Conservation (phyloP, 2,888 invertebrate genomes). For the Agonopterix alstromeriana region DNA sequence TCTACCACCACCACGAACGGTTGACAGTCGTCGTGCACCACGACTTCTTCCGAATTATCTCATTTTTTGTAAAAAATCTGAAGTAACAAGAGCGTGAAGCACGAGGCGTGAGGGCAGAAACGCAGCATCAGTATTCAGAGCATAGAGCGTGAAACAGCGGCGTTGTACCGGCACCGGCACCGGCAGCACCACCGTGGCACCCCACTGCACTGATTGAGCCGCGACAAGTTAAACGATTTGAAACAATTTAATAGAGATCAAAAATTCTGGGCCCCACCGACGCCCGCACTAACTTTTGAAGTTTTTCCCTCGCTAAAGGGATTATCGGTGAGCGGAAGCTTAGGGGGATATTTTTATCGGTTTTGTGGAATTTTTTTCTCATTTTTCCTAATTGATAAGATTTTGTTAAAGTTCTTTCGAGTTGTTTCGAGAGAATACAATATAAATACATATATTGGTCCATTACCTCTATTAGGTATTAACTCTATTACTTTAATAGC, state of each 20-base stretch:
- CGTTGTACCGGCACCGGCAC: constrained; percentile 2
- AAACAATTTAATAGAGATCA: constrained; percentile 78
- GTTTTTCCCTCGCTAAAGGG: constrained; percentile 75
- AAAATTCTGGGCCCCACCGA: constrained; percentile 66
- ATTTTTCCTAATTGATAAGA: constrained; percentile 35
- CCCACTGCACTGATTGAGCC: constrained; percentile 68
- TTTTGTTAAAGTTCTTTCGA: constrained; percentile 5
- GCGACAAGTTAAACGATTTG: constrained; percentile 78
- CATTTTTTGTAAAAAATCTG: too few species aligned
- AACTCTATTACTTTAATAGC: too few species aligned
- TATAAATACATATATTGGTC: too few species aligned
- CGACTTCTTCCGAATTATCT: too few species aligned
- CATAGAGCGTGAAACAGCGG: constrained; percentile 48
- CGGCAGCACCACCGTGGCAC: constrained; percentile 24
- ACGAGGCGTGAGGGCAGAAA: constrained; percentile 16
- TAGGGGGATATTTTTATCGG: constrained; percentile 64
- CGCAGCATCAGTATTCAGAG: constrained; percentile 32
- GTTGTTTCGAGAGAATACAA: neutral
- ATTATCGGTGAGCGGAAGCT: constrained; percentile 67
- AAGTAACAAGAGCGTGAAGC: constrained; percentile 4
- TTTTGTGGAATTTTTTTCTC: constrained; percentile 54
- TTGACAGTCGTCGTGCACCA: too few species aligned
- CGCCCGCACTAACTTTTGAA: constrained; percentile 76
- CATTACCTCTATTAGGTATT: too few species aligned
- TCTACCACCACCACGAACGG: too few species aligned